Conservation (phyloP, 2,113 vertebrate species). For the Dipodomys stephensi region DNA sequence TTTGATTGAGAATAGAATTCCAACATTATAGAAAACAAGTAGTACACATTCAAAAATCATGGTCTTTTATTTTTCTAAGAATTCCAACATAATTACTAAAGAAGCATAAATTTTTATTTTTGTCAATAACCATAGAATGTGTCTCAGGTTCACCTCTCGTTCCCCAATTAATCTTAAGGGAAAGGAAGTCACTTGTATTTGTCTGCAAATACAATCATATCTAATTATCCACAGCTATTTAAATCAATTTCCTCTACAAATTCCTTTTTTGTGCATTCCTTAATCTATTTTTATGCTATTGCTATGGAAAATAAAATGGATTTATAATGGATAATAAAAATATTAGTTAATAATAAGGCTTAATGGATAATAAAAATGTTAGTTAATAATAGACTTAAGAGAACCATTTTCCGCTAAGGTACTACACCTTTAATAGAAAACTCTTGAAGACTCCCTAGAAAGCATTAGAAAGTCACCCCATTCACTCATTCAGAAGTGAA, state of each 20-base stretch:
- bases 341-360: too few species aligned
- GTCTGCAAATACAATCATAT: background rate
- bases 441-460: background rate
- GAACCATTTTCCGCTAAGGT: background rate
- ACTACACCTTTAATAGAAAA: background rate
- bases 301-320: too few species aligned
- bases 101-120: slow-evolving; percentile 24
- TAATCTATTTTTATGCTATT: background rate
- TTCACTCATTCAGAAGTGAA: slow-evolving; percentile 25
- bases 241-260: background rate
- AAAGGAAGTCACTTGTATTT: slow-evolving; percentile 20
- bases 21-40: too few species aligned
- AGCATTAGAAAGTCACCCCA: background rate
- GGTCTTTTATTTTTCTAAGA: background rate
- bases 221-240: background rate
- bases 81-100: slow-evolving; percentile 31
- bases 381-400: background rate
- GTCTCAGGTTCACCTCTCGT: background rate
- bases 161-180: background rate
- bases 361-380: too few species aligned
- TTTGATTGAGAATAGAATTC: too few species aligned
- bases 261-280: background rate
- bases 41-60: too few species aligned
- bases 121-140: background rate
- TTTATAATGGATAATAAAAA: too few species aligned